Evolutionary conservation across 2,113 vertebrate genomes (phyloP), one percentile per base, ranked within the genome.

Genomic region (Chlorocebus sabaeus): DNA sequence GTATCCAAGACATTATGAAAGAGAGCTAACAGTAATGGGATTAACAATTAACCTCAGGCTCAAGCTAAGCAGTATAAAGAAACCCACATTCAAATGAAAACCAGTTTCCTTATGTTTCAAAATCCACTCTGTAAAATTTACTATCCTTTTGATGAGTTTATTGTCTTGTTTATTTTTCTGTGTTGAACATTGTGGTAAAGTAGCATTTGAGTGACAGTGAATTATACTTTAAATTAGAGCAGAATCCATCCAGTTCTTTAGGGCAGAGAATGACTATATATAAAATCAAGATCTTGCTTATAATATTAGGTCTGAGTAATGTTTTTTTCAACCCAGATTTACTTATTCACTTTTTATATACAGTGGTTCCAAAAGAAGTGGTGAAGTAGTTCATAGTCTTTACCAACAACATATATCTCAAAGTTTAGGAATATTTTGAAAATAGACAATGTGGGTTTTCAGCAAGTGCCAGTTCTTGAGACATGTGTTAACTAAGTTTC

Each of bases 31-130:
- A 87, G 5, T 67, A 76, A 93, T 89, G 1, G 13, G 20, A 76
- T 96, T 95, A 79, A 89, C 10, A 32, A 92, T 88, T 95, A 82
- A 92, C 75, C 68, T 87, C 16, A 40, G 55, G 38, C 22, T 96
- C 50, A 89, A 81, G 64, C 35, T 57, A 80, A 96, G n/a, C 38
- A 89, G 32, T 94, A 90, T 76, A 64, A 59, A 83, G 52, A 91
- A 95, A 94, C 1, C 4, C 30, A 72, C 12, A 73, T 35, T 3
- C 30, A 97, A 61, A 78, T 43, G 50, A 89, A 96, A 97, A 93
- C 3, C 18, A 91, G 7, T 57, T 92, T 6, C 64, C 67, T 23
- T 79, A 67, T 20, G 45, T 93, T 82, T 96, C 27, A 84, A 96
- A 95, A 61, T 93, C n/a, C 98, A 43, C 20, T 95, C 22, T 27